These are phyloP conservation scores for Sialia sialis DNA, from an alignment of 2,113 vertebrate species.

Conservation along the genomic window DNA sequence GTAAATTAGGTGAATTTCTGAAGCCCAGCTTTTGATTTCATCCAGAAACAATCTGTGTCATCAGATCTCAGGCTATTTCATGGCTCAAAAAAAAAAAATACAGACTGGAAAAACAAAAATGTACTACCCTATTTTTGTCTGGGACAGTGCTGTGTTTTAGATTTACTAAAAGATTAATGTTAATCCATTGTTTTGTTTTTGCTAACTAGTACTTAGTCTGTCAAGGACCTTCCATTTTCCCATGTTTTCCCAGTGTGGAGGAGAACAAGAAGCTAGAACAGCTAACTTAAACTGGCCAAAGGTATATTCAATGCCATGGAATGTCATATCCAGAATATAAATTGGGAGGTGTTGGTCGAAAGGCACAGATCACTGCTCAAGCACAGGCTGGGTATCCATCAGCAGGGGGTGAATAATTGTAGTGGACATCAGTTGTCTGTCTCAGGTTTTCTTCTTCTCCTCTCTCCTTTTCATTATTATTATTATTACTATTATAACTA, in stretches of 20 bases:
- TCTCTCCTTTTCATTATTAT: background rate
- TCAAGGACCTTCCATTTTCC: background rate
- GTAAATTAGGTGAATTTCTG: background rate
- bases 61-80: background rate
- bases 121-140: background rate
- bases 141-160: background rate
- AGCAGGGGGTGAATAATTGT: background rate
- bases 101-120: background rate
- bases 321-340: background rate
- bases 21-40: background rate
- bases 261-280: background rate
- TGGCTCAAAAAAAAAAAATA: background rate
- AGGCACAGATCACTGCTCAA: background rate
- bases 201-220: background rate
- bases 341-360: fast-evolving
- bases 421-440: too few relatives aligned
- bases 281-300: too few relatives aligned
- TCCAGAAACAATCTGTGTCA: background rate
- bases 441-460: background rate
- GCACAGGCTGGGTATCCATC: fast-evolving
- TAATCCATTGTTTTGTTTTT: background rate
- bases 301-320: background rate
- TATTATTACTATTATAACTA: too few relatives aligned
- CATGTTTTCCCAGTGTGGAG: background rate
- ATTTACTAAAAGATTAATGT: background rate